These are phyloP conservation scores for Calephelis virginiensis DNA, from an alignment of 1,140 invertebrate species.

Conservation along the genomic window DNA sequence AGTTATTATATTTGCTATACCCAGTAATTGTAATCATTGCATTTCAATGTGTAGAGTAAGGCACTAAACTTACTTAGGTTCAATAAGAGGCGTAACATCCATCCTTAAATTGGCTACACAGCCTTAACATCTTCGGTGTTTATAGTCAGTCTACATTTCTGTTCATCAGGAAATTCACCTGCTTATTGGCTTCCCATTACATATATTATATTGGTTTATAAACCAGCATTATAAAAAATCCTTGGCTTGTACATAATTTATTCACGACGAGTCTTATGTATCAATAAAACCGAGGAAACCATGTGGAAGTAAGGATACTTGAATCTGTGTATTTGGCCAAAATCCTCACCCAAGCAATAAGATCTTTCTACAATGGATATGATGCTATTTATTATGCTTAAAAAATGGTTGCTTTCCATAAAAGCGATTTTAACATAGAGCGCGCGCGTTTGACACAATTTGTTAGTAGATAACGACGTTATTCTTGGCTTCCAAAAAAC, in stretches of 20 bases:
- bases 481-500: no score
- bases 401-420: slow-evolving; percentile 66
- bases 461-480: no score
- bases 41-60: no score
- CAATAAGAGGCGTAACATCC: no score
- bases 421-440: slow-evolving; percentile 39
- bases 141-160: no score
- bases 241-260: background rate
- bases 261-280: background rate
- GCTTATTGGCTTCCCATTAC: no score
- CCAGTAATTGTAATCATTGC: no score
- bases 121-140: no score
- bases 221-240: background rate
- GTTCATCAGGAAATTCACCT: no score
- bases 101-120: no score
- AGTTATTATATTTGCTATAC: no score
- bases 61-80: no score
- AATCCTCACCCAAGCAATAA: slow-evolving; percentile 54
- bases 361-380: slow-evolving; percentile 46
- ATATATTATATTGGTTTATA: background rate
- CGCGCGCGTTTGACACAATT: background rate
- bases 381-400: slow-evolving; percentile 56
- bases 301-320: slow-evolving; percentile 2
- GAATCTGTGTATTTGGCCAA: slow-evolving; percentile 29
- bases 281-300: background rate